Conservation (phyloP, 1,140 invertebrate species). For the Caligus rogercresseyi region DNA sequence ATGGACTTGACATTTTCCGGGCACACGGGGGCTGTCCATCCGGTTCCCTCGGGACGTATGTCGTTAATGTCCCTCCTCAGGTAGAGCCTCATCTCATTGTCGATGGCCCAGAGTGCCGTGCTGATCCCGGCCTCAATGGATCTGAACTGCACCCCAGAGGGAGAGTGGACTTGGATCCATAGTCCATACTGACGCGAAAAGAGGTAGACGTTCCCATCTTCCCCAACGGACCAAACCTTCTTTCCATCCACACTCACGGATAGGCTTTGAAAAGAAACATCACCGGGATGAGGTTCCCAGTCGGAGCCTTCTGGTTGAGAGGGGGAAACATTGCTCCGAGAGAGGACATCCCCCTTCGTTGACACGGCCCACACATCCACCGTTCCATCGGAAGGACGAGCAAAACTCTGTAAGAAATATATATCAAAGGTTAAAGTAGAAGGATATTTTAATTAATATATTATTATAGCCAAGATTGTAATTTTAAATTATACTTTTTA, state of each 20-base stretch:
- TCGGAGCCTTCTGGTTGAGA: not conserved
- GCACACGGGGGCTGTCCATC: not conserved
- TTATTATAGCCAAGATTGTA: too few relatives aligned
- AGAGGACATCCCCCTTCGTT: not conserved
- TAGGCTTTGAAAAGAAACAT: not conserved
- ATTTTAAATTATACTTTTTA: too few relatives aligned
- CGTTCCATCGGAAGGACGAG: not conserved
- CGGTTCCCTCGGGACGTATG: not conserved
- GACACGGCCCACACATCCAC: not conserved
- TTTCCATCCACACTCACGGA: not conserved
- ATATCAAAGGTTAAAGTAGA: constrained; percentile 11
- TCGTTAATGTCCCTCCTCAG: not conserved
- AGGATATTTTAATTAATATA: too few relatives aligned
- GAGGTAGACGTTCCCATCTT: not conserved
- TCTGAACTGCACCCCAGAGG: not conserved
- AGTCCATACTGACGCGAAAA: not conserved
- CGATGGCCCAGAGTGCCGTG: not conserved
- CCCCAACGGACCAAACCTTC: not conserved
- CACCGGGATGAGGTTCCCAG: not conserved
- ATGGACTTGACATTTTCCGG: not conserved
- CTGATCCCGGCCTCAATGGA: not conserved
- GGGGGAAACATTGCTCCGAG: not conserved
- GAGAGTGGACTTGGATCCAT: not conserved
- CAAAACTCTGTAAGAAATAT: not conserved
- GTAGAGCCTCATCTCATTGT: not conserved